Evolutionary conservation across 2,888 invertebrate genomes (phyloP), one percentile per base, ranked within the genome.

Genomic region (Lacanobia oleracea): DNA sequence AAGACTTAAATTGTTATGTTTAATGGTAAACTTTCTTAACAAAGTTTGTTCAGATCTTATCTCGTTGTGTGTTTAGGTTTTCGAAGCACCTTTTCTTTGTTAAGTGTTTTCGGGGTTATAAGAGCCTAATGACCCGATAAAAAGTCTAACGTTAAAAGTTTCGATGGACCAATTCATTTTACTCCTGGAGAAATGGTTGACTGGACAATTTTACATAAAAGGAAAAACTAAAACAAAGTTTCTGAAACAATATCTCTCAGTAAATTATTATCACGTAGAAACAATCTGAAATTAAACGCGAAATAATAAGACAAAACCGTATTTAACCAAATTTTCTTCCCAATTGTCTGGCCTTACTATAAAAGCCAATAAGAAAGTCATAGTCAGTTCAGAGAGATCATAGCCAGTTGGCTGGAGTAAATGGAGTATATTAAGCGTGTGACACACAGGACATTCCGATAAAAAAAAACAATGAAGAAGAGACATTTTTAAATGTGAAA

Each of bases 1-100:
- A 48, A 61, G 21, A 50, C 53, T 63, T 48, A 63, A 63, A 75
- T 77, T 62, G 62, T 72, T 33, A 66, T 66, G 65, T 62, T 59
- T 59, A 45, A 59, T 59, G 43, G 10, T 2, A 66, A 77, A 72
- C 27, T 77, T 59, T 40, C 9, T 10, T 0, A 62, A 45, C 12
- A 21, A 71, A 66, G 5, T 60, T 73, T 57, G 53, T 54, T 60
- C 6, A 1, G 33, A 45, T 53, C 6, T 27, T 63, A 59, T 75
- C 50, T n/a, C 43, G 37, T 62, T 64, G 54, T 63, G 48, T 61
- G 21, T 70, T 61, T 48, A 27, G 54, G 60, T 16, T 63, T 51
- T 33, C 10, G 16, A 8, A 45, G 18, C 18, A 48, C 16, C 14
- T 74, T 67, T 56, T 27, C 23, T 18, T 37, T 18, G 48, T 27